These are phyloP conservation scores for Raillietiella orientalis DNA, from an alignment of 2,888 invertebrate genomes.

Conservation along the genomic window DNA sequence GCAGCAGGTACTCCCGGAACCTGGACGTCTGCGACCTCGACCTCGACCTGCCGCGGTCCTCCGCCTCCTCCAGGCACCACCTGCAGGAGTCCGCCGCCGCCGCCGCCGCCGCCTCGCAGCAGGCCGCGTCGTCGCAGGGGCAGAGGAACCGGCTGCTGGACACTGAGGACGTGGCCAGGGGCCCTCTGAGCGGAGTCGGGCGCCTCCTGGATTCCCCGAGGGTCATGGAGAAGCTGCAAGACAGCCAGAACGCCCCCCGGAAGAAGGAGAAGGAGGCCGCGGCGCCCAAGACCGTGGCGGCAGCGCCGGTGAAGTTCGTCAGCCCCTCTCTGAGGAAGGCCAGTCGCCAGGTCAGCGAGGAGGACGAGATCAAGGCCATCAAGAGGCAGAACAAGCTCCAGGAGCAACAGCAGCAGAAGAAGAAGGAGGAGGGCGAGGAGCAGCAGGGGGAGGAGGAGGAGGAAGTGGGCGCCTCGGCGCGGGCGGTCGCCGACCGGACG, in stretches of 20 bases:
- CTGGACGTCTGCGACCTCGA: constrained; percentile 4
- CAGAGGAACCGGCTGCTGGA: constrained; percentile 37
- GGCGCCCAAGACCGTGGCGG: constrained; percentile 15
- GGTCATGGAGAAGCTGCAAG: constrained; percentile 58
- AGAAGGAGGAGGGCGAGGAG: too few relatives aligned
- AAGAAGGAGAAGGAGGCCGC: constrained; percentile 14
- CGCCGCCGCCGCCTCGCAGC: constrained; percentile 6
- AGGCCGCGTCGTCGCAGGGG: constrained; percentile 15
- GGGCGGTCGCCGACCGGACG: too few relatives aligned
- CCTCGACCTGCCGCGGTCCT: constrained; percentile 1
- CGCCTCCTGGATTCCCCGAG: constrained; percentile 54
- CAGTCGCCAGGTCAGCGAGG: constrained; percentile 48
- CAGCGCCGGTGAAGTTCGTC: too few relatives aligned
- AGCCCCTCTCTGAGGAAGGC: constrained; percentile 11
- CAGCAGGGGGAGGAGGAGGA: too few relatives aligned
- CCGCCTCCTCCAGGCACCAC: constrained; percentile 4
- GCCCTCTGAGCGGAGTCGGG: constrained; percentile 58
- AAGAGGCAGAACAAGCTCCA: constrained; percentile 47
- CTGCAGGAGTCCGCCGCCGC: constrained; percentile 4
- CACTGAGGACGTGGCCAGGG: constrained; percentile 48
- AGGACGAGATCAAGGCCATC: constrained; percentile 55
- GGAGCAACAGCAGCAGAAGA: constrained; percentile 3
- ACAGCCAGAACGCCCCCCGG: constrained; percentile 32
- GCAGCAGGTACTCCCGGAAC: constrained; percentile 1
- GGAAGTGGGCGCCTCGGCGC: too few relatives aligned